Conservation (phyloP, 2,797 vertebrate species). For the Pseudomugil gertrudae region DNA sequence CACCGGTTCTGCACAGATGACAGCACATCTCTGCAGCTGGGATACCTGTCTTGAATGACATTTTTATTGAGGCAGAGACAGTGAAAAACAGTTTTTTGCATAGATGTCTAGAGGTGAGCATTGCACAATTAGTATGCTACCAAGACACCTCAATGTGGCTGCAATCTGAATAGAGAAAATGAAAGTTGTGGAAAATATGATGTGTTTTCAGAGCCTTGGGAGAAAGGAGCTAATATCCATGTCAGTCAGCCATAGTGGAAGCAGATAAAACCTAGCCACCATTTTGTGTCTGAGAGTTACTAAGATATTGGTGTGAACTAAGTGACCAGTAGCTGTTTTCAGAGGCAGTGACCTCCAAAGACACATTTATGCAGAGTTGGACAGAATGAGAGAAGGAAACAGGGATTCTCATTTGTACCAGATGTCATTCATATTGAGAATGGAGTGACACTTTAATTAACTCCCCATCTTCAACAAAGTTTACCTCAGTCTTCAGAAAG, state of each 20-base stretch:
- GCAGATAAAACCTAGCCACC: slow-evolving; percentile 64
- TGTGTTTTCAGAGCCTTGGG: slow-evolving; percentile 78
- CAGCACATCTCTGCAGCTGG: slow-evolving; percentile 43
- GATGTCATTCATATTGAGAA: slow-evolving; percentile 74
- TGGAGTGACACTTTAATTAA: slow-evolving; percentile 83
- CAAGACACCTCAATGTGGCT: slow-evolving; percentile 60
- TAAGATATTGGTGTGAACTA: slow-evolving; percentile 72
- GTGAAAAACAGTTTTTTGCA: slow-evolving; percentile 54
- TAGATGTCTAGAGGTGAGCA: slow-evolving; percentile 60
- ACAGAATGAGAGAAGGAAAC: slow-evolving; percentile 44
- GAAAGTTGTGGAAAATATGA: slow-evolving; percentile 74
- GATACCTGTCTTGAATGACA: slow-evolving; percentile 57
- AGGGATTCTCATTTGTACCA: slow-evolving; percentile 72
- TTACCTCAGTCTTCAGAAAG: slow-evolving; percentile 74
- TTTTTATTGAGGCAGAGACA: slow-evolving; percentile 55
- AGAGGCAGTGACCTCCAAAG: slow-evolving; percentile 74
- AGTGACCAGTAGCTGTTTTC: slow-evolving; percentile 70
- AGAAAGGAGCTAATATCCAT: slow-evolving; percentile 72
- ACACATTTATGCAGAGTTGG: slow-evolving; percentile 75
- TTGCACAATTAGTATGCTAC: slow-evolving; percentile 76
- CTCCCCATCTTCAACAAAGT: slow-evolving; percentile 74
- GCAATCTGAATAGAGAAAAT: slow-evolving; percentile 75
- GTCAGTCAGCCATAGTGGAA: slow-evolving; percentile 72
- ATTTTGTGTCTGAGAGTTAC: slow-evolving; percentile 58
- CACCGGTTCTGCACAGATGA: slow-evolving; percentile 51